Conservation (phyloP, 1,140 invertebrate species). For the Drosophila orena region DNA sequence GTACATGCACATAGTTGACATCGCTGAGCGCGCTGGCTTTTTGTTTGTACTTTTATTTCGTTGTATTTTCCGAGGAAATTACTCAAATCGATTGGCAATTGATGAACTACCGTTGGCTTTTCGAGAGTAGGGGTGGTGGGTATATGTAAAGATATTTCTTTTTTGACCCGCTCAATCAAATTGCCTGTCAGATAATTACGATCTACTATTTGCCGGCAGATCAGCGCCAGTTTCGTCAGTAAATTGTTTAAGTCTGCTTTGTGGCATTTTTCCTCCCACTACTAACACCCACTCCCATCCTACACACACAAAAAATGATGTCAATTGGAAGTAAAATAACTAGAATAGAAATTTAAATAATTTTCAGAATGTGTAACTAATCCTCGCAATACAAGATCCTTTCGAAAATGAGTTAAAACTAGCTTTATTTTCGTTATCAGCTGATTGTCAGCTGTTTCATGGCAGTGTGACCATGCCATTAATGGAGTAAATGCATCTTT, state of each 20-base stretch:
- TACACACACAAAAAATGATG: conserved; percentile 1
- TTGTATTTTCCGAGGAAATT: conserved; percentile 48
- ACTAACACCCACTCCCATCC: background rate
- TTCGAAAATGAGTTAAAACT: too few relatives aligned
- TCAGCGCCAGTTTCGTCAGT: conserved; percentile 31
- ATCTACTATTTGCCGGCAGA: conserved; percentile 51
- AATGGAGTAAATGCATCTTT: too few relatives aligned
- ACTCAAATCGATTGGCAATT: conserved; percentile 72
- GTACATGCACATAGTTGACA: conserved; percentile 49
- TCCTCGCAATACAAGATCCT: too few relatives aligned
- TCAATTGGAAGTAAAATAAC: background rate
- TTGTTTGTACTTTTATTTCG: conserved; percentile 1
- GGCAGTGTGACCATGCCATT: too few relatives aligned
- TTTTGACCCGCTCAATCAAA: conserved; percentile 49
- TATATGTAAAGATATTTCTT: too few relatives aligned
- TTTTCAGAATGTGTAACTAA: too few relatives aligned
- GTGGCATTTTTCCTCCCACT: background rate
- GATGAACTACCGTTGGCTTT: conserved; percentile 30
- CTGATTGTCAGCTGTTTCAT: too few relatives aligned
- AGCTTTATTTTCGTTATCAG: too few relatives aligned
- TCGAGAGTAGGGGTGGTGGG: background rate
- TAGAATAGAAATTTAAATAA: too few relatives aligned
- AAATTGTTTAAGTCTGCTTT: conserved; percentile 19
- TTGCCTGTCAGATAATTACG: conserved; percentile 63
- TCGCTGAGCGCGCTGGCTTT: conserved; percentile 15